Evolutionary conservation across 2,113 vertebrate genomes (phyloP).

Genomic region (Carassius auratus): DNA sequence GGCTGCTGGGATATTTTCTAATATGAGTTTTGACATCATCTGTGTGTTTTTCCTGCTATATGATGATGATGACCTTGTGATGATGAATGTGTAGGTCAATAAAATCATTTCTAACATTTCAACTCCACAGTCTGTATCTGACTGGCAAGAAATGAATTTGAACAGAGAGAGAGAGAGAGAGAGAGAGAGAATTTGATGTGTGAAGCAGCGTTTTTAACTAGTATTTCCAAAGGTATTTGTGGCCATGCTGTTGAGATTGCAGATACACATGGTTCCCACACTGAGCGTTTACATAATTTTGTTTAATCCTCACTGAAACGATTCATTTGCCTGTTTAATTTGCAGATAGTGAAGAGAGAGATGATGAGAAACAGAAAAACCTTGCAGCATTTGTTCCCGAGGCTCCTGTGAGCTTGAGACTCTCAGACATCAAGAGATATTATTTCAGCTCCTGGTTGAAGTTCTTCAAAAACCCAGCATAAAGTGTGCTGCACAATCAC

Average conservation of each 20-base stretch:
- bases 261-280: not conserved
- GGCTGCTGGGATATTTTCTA: not conserved
- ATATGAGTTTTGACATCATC: slow-evolving; percentile 1
- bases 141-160: not conserved
- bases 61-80: not conserved
- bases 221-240: not conserved
- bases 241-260: not conserved
- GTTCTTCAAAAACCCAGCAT: not conserved
- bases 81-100: slow-evolving; percentile 20
- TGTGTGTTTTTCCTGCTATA: not conserved
- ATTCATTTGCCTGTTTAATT: slow-evolving; percentile 8
- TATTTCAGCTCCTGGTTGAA: not conserved
- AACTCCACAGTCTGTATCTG: not conserved
- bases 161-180: too few relatives aligned
- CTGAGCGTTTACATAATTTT: not conserved
- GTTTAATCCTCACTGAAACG: slow-evolving; percentile 2
- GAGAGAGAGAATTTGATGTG: not conserved
- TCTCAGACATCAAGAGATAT: not conserved
- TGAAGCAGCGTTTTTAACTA: not conserved
- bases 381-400: not conserved
- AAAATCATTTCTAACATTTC: slow-evolving; percentile 7
- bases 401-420: not conserved
- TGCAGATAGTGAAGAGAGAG: not conserved
- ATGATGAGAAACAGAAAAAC: not conserved
- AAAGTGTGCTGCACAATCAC: not conserved